These are phyloP conservation scores for Phylloscopus trochiloides DNA, from an alignment of 2,113 vertebrate genomes.

Conservation along the genomic window DNA sequence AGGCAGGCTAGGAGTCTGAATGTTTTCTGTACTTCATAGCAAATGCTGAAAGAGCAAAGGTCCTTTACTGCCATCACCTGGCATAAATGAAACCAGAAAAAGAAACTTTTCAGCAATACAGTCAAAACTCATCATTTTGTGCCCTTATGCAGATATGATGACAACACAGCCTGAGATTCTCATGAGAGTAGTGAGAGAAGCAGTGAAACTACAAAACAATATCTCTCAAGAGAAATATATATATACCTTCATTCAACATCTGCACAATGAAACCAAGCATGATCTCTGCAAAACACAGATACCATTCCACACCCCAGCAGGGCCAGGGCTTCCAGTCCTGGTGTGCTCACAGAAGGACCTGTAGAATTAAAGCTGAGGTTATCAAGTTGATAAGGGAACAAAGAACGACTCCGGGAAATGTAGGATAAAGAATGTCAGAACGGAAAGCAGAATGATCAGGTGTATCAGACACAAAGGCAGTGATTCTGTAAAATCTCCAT, in stretches of 20 bases:
- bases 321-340: not conserved
- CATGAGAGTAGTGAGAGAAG: not conserved
- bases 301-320: not conserved
- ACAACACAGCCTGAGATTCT: not conserved
- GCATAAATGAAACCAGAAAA: constrained; percentile 49
- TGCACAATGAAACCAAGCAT: not conserved
- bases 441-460: not conserved
- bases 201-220: not conserved
- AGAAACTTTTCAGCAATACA: not conserved
- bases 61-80: constrained; percentile 76
- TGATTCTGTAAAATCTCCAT: not conserved
- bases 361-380: not conserved
- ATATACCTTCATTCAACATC: not conserved
- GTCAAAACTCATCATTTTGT: not conserved
- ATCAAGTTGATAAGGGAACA: not conserved
- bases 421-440: not conserved
- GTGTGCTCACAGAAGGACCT: not conserved
- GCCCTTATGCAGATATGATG: not conserved
- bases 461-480: not conserved
- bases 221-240: not conserved
- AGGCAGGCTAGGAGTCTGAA: not conserved
- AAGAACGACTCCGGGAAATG: not conserved
- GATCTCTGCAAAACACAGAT: not conserved
- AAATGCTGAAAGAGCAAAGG: constrained; percentile 27
- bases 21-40: not conserved